These are phyloP conservation scores for Ladona fulva DNA, from an alignment of 1,140 invertebrate species.

Conservation along the genomic window DNA sequence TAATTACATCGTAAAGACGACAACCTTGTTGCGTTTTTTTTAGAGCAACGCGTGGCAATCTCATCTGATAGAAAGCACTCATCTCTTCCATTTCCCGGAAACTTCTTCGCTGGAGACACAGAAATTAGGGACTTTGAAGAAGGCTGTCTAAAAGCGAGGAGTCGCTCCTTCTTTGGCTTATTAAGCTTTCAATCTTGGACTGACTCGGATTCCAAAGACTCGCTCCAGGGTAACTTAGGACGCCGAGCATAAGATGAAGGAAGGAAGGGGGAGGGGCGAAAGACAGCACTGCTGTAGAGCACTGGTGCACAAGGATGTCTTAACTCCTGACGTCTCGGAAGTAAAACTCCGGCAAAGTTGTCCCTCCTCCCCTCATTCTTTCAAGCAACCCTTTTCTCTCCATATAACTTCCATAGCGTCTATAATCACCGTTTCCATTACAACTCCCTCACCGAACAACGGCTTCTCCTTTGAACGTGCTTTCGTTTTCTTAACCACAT, in stretches of 20 bases:
- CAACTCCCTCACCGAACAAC: too few relatives aligned
- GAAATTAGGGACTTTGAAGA: not conserved
- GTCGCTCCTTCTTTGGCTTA: not conserved
- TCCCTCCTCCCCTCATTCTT: not conserved
- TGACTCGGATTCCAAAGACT: not conserved
- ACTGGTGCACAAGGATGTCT: slow-evolving; percentile 24
- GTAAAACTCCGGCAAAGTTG: slow-evolving; percentile 42
- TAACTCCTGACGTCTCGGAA: slow-evolving; percentile 39
- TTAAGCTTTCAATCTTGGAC: slow-evolving; percentile 6
- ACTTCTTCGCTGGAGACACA: not conserved
- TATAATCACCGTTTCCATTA: too few relatives aligned
- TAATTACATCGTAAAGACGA: too few relatives aligned
- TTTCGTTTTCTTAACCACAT: too few relatives aligned
- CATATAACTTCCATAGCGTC: too few relatives aligned
- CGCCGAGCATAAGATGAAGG: slow-evolving; percentile 20
- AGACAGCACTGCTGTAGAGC: slow-evolving; percentile 18
- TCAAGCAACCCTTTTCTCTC: not conserved
- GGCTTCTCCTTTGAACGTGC: too few relatives aligned
- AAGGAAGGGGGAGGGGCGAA: slow-evolving; percentile 17
- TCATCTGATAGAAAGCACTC: too few relatives aligned
- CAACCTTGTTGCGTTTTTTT: too few relatives aligned
- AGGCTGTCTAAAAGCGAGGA: not conserved
- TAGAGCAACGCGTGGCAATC: too few relatives aligned
- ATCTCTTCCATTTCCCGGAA: not conserved
- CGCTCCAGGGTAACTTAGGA: slow-evolving; percentile 10